Base-by-base conservation (phyloP, 2,797 vertebrate species). In the Sitta carolinensis region DNA sequence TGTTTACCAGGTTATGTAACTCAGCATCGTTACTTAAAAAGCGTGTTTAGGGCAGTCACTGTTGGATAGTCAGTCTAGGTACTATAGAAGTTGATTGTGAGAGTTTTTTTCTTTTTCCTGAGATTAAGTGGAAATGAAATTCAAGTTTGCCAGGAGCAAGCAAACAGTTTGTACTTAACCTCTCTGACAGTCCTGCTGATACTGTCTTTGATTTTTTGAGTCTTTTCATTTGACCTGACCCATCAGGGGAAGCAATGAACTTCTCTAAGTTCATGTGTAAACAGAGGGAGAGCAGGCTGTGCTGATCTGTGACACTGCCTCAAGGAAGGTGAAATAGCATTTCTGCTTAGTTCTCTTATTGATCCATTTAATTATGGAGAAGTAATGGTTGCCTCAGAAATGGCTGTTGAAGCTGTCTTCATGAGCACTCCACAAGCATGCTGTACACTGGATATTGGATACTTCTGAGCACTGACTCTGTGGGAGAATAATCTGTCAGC, bases 171-270 rank as follows among this genome's bases (percentile, higher is more conserved):
- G 36, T 67, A 36, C 30, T 83, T 87, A 87, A 82, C 38, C n/a
- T 72, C 32, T 82, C 40, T 80, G 76, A 52, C 47, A 55, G 45
- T 58, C 34, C 29, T 81, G 55, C 32, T 87, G 66, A 72, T 91
- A 43, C 25, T 74, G 55, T 91, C 62, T 93, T 72, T 89, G 70
- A 58, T 84, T 93, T 91, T 57, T 73, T 90, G 63, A 83, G 47
- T 78, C 61, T 94, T 81, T 93, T 75, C 72, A 29, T 88, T 78
- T 93, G 90, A 77, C 80, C 32, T 89, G 55, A 76, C 22, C 40
- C 34, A 15, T 67, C 16, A 58, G 11, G 25, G 26, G 26, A 90
- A 64, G 52, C 45, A 74, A 48, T 45, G 32, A 55, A 43, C 55
- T 94, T 84, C 69, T 88, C 25, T 45, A 52, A 52, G 42, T 61